Evolutionary conservation across 2,888 invertebrate species (phyloP).

Genomic region (Strigamia transsilvanica): DNA sequence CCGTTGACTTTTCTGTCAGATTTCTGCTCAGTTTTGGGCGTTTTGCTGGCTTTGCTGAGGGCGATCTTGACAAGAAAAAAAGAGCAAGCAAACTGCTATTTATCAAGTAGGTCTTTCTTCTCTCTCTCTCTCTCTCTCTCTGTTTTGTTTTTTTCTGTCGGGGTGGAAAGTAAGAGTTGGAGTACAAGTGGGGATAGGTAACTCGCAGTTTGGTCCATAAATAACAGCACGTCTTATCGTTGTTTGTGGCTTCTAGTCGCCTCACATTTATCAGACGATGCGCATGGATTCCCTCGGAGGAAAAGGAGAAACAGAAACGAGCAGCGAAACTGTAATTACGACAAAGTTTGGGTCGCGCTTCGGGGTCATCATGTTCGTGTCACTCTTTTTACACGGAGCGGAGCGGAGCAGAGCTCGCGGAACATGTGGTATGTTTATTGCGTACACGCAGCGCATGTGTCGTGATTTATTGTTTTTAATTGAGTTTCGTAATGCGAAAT

Average conservation of each 20-base stretch:
- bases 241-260: background rate
- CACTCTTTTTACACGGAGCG: too few relatives aligned
- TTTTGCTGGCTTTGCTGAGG: background rate
- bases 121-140: too few relatives aligned
- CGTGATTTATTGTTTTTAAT: background rate
- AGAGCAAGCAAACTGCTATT: background rate
- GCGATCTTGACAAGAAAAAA: background rate
- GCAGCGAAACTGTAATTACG: conserved; percentile 20
- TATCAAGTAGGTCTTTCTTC: background rate
- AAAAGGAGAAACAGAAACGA: conserved; percentile 16
- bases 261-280: background rate
- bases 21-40: background rate
- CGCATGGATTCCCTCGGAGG: conserved; percentile 10
- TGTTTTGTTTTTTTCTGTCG: background rate
- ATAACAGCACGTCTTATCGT: conserved; percentile 16
- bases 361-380: background rate
- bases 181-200: background rate
- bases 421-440: background rate
- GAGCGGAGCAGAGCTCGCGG: background rate
- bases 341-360: background rate
- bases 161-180: background rate
- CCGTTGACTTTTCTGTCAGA: conserved; percentile 9
- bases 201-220: background rate
- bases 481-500: background rate
- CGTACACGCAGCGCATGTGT: background rate